Percentiles rank a stretch among this genome's conserved stretches.
Conservation (phyloP, 2,888 invertebrate genomes). For the Papilio demoleus region DNA sequence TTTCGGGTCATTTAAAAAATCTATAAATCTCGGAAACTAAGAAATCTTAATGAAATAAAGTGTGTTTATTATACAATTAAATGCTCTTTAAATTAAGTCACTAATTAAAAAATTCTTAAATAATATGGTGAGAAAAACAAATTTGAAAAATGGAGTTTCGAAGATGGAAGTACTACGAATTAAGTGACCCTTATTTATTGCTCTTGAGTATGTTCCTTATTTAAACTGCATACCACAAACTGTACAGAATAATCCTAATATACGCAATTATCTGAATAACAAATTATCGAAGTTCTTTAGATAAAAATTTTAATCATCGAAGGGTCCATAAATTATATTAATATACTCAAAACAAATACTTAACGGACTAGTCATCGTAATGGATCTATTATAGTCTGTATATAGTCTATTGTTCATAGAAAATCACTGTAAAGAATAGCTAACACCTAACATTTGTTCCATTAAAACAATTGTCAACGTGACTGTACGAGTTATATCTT, state of each 20-base stretch:
- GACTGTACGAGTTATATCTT: neutral
- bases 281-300: neutral
- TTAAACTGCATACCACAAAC: neutral
- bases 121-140: no score
- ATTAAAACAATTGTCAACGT: neutral
- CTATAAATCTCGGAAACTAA: no score
- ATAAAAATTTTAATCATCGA: neutral
- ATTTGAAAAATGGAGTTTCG: no score
- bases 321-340: neutral
- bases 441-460: conserved; percentile 4
- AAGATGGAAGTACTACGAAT: no score
- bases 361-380: neutral
- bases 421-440: neutral
- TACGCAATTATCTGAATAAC: neutral
- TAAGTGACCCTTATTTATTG: no score
- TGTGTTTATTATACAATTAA: no score
- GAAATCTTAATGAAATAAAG: no score
- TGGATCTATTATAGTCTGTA: neutral
- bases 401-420: conserved; percentile 5
- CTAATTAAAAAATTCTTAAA: no score
- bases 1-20: no score
- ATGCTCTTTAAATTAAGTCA: no score
- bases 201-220: no score
- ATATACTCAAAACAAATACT: neutral
- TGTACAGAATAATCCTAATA: neutral